phyloP scores from a whole-genome alignment of 1,140 invertebrate genomes.

The Lepidurus arcticus region DNA sequence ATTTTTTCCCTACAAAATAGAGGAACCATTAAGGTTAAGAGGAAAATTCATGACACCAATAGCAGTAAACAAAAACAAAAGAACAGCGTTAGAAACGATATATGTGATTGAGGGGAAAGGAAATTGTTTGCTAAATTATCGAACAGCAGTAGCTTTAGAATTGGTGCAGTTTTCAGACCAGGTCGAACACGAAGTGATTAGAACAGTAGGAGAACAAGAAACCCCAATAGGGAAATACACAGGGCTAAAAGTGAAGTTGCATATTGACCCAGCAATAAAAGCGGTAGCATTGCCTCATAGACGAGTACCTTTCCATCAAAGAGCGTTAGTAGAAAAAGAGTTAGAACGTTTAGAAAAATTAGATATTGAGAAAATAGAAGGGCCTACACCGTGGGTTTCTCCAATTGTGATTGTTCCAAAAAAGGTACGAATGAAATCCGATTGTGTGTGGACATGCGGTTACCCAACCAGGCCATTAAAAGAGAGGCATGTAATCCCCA shows the following conservation, averaged over 20 bases:
- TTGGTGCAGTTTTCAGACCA: neutral
- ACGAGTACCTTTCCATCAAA: slow-evolving; percentile 25
- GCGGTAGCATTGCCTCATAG: neutral
- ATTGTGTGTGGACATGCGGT: slow-evolving; percentile 5
- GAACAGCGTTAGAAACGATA: neutral
- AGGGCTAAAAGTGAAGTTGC: slow-evolving; percentile 3
- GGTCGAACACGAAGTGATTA: neutral
- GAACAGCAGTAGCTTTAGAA: neutral
- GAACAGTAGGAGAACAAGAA: neutral
- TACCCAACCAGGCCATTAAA: neutral
- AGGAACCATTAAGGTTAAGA: neutral
- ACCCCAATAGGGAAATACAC: neutral
- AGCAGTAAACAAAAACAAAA: neutral
- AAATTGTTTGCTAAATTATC: neutral
- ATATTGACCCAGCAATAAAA: neutral
- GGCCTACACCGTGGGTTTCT: slow-evolving; percentile 40
- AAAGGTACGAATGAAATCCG: neutral
- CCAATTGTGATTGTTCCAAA: slow-evolving; percentile 41
- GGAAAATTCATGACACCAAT: neutral
- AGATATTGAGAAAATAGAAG: slow-evolving; percentile 37
- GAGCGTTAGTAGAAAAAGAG: slow-evolving; percentile 22
- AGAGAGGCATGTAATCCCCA: neutral
- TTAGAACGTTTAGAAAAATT: slow-evolving; percentile 28
- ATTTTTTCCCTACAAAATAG: neutral
- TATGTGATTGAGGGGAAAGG: neutral